phyloP scores from a whole-genome alignment of 2,797 vertebrate species.

The Mycteria americana region DNA sequence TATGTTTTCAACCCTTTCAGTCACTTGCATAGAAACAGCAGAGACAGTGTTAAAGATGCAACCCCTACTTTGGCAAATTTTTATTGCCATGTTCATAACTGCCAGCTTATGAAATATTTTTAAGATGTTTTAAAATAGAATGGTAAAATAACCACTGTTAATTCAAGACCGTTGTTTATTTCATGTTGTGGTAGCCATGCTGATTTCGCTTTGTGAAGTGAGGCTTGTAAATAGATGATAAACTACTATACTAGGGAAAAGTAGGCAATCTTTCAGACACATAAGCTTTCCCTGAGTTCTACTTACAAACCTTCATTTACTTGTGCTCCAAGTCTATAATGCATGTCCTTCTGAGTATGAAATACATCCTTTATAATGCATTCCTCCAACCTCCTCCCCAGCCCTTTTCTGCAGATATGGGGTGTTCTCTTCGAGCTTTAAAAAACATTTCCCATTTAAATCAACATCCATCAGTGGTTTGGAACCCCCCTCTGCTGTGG shows the following conservation, averaged over 20 bases:
- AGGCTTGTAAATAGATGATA: not conserved
- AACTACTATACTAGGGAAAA: not conserved
- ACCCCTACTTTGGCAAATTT: not conserved
- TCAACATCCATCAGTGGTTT: slow-evolving; percentile 1
- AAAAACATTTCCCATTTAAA: slow-evolving; percentile 37
- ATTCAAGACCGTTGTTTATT: not conserved
- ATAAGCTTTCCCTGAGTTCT: not conserved
- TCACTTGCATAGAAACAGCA: not conserved
- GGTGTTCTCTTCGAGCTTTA: not conserved
- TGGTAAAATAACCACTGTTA: not conserved
- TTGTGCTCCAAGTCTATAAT: not conserved
- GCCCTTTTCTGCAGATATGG: not conserved
- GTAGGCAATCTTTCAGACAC: not conserved
- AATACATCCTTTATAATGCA: not conserved
- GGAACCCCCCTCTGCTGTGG: not conserved
- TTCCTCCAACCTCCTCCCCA: not conserved
- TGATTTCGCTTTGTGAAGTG: not conserved
- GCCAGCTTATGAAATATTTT: not conserved
- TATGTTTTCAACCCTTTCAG: not conserved
- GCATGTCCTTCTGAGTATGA: not conserved
- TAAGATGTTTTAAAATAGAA: not conserved
- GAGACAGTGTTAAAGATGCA: not conserved
- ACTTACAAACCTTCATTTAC: not conserved
- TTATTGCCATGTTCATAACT: not conserved
- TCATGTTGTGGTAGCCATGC: not conserved